Base-by-base conservation (phyloP, 2,113 vertebrate genomes). In the Gavia stellata region DNA sequence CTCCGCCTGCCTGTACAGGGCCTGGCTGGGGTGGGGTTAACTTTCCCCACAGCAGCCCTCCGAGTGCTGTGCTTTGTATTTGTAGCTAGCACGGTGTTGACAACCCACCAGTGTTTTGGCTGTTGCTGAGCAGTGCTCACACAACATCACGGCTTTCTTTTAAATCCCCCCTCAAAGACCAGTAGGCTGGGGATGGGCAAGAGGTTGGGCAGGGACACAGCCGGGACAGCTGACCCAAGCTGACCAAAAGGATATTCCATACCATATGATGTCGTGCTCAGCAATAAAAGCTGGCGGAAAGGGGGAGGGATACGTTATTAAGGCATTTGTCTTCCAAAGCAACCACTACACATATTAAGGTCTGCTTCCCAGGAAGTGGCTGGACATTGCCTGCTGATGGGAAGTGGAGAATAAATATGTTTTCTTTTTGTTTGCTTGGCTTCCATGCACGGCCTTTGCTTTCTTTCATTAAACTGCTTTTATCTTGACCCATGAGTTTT, bases 231-330 rank as follows among this genome's bases (percentile, higher is more conserved):
- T 61, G 70, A 70, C 29, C 9, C 31, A 50, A 63, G 33, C 10
- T 81, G 53, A 47, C 13, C 23, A 68, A 34, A 91, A 55, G 9
- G 6, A 16, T 83, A 18, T 61, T n/a, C n/a, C 53, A 31, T 29
- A 23, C 12, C 6, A 19, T 3, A 42, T 18, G 14, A 61, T 12
- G 16, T 16, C 1, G 0, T 68, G n/a, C 16, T 91, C 11, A 65
- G 63, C 3, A 75, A 61, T 9, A 78, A 86, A 38, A 40, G 20
- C 20, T 34, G 28, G 24, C 2, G 8, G 25, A 56, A 81, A 70
- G 3, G 4, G 5, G 3, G 3, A 40, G 28, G 5, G 5, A 42
- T 63, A 17, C 0, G 0, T 55, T 68, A 17, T 65, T 36, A 61
- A 34, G 8, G 4, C 25, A 49, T 90, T 79, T 62, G 10, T 86